phyloP scores from a whole-genome alignment of 2,113 vertebrate genomes.

The Psilopogon haemacephalus region DNA sequence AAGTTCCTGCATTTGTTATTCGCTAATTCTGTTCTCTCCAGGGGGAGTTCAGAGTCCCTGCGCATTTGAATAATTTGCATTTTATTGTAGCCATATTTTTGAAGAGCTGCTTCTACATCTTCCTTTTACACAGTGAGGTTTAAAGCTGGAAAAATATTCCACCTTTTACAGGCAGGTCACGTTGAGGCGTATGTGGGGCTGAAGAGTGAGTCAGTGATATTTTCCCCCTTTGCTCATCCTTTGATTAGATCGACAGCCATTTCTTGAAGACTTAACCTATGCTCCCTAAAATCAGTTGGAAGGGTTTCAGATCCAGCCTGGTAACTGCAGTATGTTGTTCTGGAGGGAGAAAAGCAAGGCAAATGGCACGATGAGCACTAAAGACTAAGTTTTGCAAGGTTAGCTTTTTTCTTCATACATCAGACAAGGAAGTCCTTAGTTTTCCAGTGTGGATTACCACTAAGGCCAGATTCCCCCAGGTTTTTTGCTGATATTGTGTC shows the following conservation, averaged over 20 bases:
- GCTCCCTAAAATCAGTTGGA: background rate
- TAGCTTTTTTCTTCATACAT: background rate
- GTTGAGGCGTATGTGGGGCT: background rate
- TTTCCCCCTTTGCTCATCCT: background rate
- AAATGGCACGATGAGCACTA: background rate
- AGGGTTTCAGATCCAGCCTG: background rate
- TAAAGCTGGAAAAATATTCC: background rate
- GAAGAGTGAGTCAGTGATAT: background rate
- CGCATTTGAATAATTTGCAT: background rate
- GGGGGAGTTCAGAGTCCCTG: background rate
- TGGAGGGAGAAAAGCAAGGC: background rate
- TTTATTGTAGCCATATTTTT: background rate
- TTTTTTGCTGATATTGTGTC: background rate
- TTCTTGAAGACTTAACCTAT: background rate
- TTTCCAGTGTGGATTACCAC: background rate
- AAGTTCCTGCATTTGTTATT: background rate
- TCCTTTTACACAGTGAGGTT: background rate
- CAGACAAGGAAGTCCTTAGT: background rate
- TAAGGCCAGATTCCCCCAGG: background rate
- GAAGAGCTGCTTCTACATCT: background rate
- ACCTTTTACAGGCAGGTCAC: background rate
- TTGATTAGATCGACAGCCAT: background rate
- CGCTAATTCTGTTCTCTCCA: background rate
- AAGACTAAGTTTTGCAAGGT: background rate
- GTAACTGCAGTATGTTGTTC: background rate